Evolutionary conservation across 2,113 vertebrate genomes (phyloP).

Genomic region (Arenaria interpres): DNA sequence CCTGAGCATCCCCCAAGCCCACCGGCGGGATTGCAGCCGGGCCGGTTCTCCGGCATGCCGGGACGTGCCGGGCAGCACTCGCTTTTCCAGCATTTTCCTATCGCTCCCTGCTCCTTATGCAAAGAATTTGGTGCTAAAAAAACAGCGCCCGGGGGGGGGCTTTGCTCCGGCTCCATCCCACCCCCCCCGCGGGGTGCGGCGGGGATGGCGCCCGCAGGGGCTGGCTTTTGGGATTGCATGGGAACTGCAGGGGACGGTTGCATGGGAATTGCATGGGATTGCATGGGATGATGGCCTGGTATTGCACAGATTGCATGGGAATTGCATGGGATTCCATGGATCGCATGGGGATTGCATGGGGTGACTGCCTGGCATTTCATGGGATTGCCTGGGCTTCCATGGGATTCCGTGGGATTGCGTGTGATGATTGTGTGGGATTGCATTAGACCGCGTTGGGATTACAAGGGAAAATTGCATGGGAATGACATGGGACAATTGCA

Average conservation of each 20-base stretch:
- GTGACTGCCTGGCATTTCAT: too few relatives aligned
- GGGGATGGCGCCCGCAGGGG: accelerated
- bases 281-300: neutral
- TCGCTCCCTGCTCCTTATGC: neutral
- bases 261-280: neutral
- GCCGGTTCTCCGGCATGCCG: neutral
- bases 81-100: neutral
- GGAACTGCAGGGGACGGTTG: too few relatives aligned
- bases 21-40: accelerated
- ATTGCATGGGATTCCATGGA: neutral
- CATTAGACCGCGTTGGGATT: neutral
- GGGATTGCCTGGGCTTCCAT: neutral
- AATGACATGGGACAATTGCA: too few relatives aligned
- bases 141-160: neutral
- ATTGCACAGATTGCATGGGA: neutral
- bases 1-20: neutral
- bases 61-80: neutral
- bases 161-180: neutral
- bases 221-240: neutral
- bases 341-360: neutral
- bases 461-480: too few relatives aligned
- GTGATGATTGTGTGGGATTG: neutral
- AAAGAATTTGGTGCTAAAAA: neutral
- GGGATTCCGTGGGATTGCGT: neutral
- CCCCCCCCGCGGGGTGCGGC: accelerated